Conservation (phyloP, 2,888 invertebrate genomes). For the Meandrusa payeni region DNA sequence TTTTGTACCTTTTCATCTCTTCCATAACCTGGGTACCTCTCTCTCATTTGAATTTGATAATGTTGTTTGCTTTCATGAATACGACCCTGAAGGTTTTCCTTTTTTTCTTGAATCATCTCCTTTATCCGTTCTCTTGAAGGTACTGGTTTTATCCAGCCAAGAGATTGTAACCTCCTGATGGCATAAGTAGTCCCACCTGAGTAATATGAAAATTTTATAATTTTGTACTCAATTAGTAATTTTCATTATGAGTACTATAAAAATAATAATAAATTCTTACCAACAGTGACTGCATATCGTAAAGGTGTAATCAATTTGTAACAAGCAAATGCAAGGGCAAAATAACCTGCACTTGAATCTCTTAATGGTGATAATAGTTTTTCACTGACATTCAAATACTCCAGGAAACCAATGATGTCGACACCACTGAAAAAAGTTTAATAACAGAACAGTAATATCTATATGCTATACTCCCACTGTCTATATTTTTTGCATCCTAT, state of each 20-base stretch:
- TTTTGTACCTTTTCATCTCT: slow-evolving; percentile 73
- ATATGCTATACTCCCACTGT: too few species aligned
- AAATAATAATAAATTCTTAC: slow-evolving; percentile 62
- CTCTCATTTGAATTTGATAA: slow-evolving; percentile 64
- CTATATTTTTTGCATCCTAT: too few species aligned
- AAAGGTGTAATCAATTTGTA: slow-evolving; percentile 96
- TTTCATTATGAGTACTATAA: neutral
- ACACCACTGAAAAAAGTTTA: slow-evolving; percentile 91
- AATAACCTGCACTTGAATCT: slow-evolving; percentile 91
- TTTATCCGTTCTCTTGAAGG: slow-evolving; percentile 83
- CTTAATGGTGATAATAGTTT: slow-evolving; percentile 87
- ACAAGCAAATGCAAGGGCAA: slow-evolving; percentile 93
- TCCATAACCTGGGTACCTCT: slow-evolving; percentile 70
- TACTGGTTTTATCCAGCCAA: slow-evolving; percentile 92
- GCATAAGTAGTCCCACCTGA: slow-evolving; percentile 92
- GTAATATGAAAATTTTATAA: too few species aligned
- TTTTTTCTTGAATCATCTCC: slow-evolving; percentile 82
- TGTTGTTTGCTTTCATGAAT: slow-evolving; percentile 79
- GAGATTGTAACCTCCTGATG: slow-evolving; percentile 88
- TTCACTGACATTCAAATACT: slow-evolving; percentile 89
- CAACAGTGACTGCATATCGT: slow-evolving; percentile 95
- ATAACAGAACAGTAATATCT: too few species aligned
- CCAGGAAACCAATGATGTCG: slow-evolving; percentile 90
- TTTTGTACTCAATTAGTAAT: too few species aligned
- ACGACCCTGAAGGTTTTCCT: slow-evolving; percentile 81